A percentile compares a stretch with the other conserved stretches of the same genome.
phyloP scores from a whole-genome alignment of 2,888 invertebrate genomes.

The Pyrrhosoma nymphula region DNA sequence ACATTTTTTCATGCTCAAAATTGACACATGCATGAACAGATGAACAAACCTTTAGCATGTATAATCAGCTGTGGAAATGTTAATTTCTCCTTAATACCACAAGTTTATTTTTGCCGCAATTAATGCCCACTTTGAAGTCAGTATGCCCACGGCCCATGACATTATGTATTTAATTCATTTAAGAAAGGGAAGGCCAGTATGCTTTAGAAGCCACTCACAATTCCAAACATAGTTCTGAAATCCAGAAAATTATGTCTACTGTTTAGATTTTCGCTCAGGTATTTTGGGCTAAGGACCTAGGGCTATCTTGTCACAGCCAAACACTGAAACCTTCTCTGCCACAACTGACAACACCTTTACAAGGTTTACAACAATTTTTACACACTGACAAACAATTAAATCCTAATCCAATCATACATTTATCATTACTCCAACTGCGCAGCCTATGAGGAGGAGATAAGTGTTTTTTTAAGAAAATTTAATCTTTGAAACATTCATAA shows the following conservation, averaged over 20 bases:
- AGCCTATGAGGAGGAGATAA: no score
- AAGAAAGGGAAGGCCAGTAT: not conserved
- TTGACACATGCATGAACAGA: not conserved
- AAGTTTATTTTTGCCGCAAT: no score
- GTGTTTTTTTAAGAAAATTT: no score
- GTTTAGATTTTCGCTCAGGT: not conserved
- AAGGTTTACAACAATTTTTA: no score
- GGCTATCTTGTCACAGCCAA: not conserved
- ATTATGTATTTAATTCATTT: not conserved
- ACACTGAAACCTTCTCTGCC: not conserved
- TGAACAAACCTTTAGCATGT: no score
- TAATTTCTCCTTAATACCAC: no score
- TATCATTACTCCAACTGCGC: no score
- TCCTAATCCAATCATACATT: no score
- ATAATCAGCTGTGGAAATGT: no score
- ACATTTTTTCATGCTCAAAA: not conserved
- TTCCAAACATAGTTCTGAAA: not conserved
- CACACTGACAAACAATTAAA: no score
- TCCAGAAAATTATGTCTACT: not conserved
- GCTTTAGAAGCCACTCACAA: not conserved
- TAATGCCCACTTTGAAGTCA: not conserved
- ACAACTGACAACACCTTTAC: no score
- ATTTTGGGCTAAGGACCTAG: not conserved
- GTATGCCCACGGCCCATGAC: not conserved
- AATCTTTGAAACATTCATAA: no score